Evolutionary conservation across 2,113 vertebrate species (phyloP), one percentile per base, ranked within the genome.

Genomic region (Paralichthys olivaceus): DNA sequence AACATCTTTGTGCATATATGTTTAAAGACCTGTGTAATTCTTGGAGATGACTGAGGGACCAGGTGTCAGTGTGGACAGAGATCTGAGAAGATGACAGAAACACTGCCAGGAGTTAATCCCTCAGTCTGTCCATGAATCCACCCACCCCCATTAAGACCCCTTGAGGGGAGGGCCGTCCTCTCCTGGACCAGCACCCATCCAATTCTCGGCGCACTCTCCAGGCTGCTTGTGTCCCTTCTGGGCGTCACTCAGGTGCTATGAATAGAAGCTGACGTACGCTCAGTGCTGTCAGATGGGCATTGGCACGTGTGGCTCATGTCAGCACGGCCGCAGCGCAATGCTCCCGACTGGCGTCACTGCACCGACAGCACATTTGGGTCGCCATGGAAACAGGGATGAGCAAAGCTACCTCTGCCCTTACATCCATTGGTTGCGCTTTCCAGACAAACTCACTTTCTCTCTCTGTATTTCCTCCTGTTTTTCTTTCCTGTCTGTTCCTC

Each of bases 301-400:
- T 87, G 87, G 90, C 89, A 93, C 80, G 82, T 84, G 83, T 71
- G 67, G 77, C 82, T 89, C 88, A 87, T 91, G 87, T 87, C 84
- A 83, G 79, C 79, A 53, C 45, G 65, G 84, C 73, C 63, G 37
- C 77, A 69, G 79, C 66, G 72, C 83, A 80, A 77, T 29, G 68
- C 80, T 93, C 85, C 86, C 19, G 19, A 89, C 75, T 82, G 79
- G 79, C 87, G 93, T 93, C 92, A 92, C 89, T 88, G 72, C 87
- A 89, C 88, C 55, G 81, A 87, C 85, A 80, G 88, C 87, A 91
- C 90, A 90, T 91, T 89, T 45, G 61, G 82, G 93, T 94, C 71
- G 77, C 90, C 88, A 94, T 95, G 92, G 94, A 94, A 94, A 95
- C 94, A 91, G 80, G 69, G 82, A 92, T 40, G 77, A 89, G 90